A percentile compares a stretch with the other conserved stretches of the same genome.
These are phyloP conservation scores for Naja naja DNA, from an alignment of 2,113 vertebrate species.

Conservation along the genomic window DNA sequence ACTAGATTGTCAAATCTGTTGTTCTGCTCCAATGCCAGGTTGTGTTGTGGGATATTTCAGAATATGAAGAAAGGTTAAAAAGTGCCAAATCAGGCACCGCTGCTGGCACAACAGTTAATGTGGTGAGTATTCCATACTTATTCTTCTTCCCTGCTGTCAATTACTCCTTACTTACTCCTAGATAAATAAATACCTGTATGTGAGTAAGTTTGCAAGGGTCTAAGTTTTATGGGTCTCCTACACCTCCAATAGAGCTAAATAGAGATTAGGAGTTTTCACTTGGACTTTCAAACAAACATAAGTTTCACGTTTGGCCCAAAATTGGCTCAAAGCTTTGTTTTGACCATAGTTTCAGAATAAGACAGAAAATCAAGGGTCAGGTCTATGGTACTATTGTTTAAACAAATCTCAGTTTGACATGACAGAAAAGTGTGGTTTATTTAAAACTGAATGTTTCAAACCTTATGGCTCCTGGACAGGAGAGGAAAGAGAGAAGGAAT, in stretches of 20 bases:
- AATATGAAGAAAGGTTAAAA: slow-evolving; percentile 70
- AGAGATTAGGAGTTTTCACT: background rate
- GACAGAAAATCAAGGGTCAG: background rate
- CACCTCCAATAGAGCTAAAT: too few relatives aligned
- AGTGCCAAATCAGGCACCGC: slow-evolving; percentile 48
- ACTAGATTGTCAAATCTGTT: background rate
- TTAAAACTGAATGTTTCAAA: background rate
- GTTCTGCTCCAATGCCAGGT: slow-evolving; percentile 67
- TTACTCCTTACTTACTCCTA: background rate
- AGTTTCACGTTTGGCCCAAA: background rate
- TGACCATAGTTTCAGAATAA: background rate
- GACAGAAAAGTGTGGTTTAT: background rate
- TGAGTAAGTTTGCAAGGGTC: background rate
- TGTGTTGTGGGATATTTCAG: slow-evolving; percentile 88
- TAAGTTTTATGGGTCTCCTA: too few relatives aligned
- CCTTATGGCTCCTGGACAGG: background rate
- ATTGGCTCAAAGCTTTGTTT: background rate
- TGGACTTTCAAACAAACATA: background rate
- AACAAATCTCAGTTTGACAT: background rate
- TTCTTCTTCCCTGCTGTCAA: background rate
- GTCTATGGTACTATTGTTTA: background rate
- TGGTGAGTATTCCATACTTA: slow-evolving; percentile 26
- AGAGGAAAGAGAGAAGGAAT: background rate
- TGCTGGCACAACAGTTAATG: slow-evolving; percentile 47
- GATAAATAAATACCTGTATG: background rate